Evolutionary conservation across 2,113 vertebrate genomes (phyloP).

Genomic region (Sebastes schlegelii): DNA sequence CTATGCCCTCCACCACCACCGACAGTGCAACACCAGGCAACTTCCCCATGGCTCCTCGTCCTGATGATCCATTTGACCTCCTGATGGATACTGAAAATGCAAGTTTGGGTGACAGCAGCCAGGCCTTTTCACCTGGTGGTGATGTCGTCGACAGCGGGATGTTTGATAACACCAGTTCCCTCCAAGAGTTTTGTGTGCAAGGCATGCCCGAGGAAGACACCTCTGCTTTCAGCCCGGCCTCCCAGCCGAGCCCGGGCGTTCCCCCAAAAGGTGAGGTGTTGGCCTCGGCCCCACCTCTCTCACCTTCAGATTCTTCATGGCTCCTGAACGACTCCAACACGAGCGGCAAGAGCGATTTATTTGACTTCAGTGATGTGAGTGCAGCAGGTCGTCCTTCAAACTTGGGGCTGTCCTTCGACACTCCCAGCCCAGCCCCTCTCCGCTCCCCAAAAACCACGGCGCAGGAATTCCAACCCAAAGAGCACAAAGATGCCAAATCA

Average conservation of each 20-base stretch:
- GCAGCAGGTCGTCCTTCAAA: constrained; percentile 16
- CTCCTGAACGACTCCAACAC: constrained; percentile 68
- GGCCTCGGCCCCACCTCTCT: constrained; percentile 78
- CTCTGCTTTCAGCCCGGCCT: constrained; percentile 68
- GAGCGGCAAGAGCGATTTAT: constrained; percentile 64
- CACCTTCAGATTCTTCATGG: constrained; percentile 79
- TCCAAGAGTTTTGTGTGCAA: constrained; percentile 45
- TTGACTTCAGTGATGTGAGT: constrained; percentile 61
- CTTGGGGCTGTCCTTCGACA: constrained; percentile 67
- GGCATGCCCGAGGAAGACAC: constrained; percentile 54
- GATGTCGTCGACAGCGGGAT: constrained; percentile 65
- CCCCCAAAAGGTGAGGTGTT: constrained; percentile 57
- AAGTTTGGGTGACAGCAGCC: constrained; percentile 38
- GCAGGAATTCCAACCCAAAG: constrained; percentile 63
- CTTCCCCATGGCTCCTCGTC: constrained; percentile 19
- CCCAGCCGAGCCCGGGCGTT: constrained; percentile 51
- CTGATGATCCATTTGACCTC: constrained; percentile 58
- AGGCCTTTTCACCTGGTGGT: constrained; percentile 35
- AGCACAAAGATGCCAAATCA: constrained; percentile 61
- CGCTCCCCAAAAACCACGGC: constrained; percentile 80
- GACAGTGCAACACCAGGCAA: constrained; percentile 1
- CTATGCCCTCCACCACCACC: constrained; percentile 55
- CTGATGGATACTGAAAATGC: constrained; percentile 67
- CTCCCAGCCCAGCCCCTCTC: constrained; percentile 71
- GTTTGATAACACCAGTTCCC: constrained; percentile 60